phyloP scores from a whole-genome alignment of 2,888 invertebrate genomes.

The Bombylius major region DNA sequence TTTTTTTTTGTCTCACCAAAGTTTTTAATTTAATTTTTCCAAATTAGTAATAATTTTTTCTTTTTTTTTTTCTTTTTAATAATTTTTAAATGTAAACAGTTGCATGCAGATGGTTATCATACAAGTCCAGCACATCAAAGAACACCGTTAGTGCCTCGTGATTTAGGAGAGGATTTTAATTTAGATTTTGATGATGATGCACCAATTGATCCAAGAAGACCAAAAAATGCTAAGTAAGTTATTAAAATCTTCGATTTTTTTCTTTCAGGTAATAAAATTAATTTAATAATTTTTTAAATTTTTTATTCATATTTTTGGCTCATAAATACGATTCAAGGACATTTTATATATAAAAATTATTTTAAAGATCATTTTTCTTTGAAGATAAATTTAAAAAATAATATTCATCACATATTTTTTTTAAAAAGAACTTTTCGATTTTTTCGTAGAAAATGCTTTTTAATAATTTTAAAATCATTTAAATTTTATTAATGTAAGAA shows the following conservation, averaged over 20 bases:
- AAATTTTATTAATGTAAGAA: too few species aligned
- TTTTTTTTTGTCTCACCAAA: too few species aligned
- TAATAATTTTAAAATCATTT: too few species aligned
- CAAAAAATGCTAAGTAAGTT: constrained; percentile 85
- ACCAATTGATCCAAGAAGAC: constrained; percentile 39
- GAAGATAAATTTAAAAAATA: too few species aligned
- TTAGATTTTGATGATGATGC: constrained; percentile 40
- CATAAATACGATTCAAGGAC: too few species aligned
- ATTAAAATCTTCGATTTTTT: not conserved
- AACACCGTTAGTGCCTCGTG: constrained; percentile 64
- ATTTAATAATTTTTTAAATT: constrained; percentile 10
- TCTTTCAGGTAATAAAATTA: not conserved
- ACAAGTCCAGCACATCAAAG: constrained; percentile 66
- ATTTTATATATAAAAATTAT: too few species aligned
- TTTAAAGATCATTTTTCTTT: too few species aligned
- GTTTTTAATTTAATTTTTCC: too few species aligned
- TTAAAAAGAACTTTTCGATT: too few species aligned
- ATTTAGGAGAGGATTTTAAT: constrained; percentile 54
- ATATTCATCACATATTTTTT: too few species aligned
- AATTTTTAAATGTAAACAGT: constrained; percentile 36
- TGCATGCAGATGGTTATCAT: constrained; percentile 80
- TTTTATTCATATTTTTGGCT: not conserved
- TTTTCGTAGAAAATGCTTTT: too few species aligned
- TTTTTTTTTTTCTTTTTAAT: not conserved
- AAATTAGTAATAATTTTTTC: not conserved